phyloP scores from a whole-genome alignment of 2,888 invertebrate species.

The Hirtodrosophila duncani region DNA sequence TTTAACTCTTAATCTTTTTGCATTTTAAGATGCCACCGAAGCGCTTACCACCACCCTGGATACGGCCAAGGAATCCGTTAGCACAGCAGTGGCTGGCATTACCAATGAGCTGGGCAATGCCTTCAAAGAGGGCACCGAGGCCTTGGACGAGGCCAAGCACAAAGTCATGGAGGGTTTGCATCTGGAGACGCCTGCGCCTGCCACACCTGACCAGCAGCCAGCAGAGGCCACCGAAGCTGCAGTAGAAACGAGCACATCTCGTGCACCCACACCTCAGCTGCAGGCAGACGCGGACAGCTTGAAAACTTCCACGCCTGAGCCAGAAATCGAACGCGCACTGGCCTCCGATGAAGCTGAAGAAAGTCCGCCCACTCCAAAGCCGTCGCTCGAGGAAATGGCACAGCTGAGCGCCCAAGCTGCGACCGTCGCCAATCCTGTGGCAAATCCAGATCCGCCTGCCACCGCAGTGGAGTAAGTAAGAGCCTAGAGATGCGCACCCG shows the following conservation, averaged over 20 bases:
- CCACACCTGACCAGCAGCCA: no score
- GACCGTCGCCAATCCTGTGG: conserved; percentile 5
- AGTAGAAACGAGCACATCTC: conserved; percentile 34
- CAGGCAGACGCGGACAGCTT: conserved; percentile 72
- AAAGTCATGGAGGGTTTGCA: conserved; percentile 69
- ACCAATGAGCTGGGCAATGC: conserved; percentile 68
- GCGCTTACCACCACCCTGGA: conserved; percentile 61
- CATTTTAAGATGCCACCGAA: conserved; percentile 55
- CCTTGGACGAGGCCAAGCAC: conserved; percentile 66
- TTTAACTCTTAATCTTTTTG: conserved; percentile 2
- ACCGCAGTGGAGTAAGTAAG: conserved; percentile 57
- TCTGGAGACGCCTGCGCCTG: conserved; percentile 47
- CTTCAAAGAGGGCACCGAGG: conserved; percentile 63
- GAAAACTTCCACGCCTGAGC: conserved; percentile 76
- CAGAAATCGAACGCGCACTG: conserved; percentile 76
- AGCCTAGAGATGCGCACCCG: conserved; percentile 40
- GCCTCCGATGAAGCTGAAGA: conserved; percentile 69
- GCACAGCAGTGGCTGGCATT: conserved; percentile 65
- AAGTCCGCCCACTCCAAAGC: conserved; percentile 75
- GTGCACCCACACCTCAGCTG: conserved; percentile 51
- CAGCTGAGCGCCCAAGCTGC: conserved; percentile 44
- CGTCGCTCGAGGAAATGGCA: conserved; percentile 74
- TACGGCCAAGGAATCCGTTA: conserved; percentile 71
- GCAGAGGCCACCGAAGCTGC: not conserved
- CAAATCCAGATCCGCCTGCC: not conserved